Evolutionary conservation across 2,797 vertebrate species (phyloP), one percentile per base, ranked within the genome.

Genomic region (Macropus fuliginosus): DNA sequence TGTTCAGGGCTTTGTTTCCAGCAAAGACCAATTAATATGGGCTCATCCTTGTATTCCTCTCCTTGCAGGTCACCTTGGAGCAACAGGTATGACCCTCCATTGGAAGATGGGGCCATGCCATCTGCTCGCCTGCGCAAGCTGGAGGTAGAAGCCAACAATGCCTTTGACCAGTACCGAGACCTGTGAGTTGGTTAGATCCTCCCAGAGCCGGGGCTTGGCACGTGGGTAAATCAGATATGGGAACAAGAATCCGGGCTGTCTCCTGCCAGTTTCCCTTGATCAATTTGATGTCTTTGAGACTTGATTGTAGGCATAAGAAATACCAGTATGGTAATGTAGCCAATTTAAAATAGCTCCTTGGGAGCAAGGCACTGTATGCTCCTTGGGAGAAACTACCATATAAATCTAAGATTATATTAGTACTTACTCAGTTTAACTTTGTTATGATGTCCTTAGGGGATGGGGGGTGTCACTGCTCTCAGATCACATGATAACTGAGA

Each of bases 91-190:
- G 99, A 99, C 94, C 99, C 99, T 92, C 99, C 99, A 59, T 99
- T 99, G 98, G 99, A 99, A 98, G 99, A 99, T 5, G 99, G 99
- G 91, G 99, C 99, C 95, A 99, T 99, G 99, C 99, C 99, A 55
- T 99, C 99, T 14, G 99, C 99, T 96, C 99, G 99, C 92, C 99
- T 99, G 98, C 99, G 99, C 93, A 99, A 99, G 98, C 99, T 99
- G 89, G 99, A 99, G 98, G 99, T 99, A 93, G 99, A 99, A 98
- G 99, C 99, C 98, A 99, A 99, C 98, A 99, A 99, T 52, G 99
- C 99, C 98, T 99, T 99, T 8, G 99, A 99, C 99, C 99, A 99
- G 99, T 99, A 99, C 99, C 99, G 99, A 99, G 99, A 99, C 98
- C 99, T 99, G 99, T 99, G 98, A 99, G 99, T 99, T 91, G 54